A percentile compares a stretch with the other conserved stretches of the same genome.
phyloP scores from a whole-genome alignment of 2,888 invertebrate genomes.

The Caenorhabditis wallacei region DNA sequence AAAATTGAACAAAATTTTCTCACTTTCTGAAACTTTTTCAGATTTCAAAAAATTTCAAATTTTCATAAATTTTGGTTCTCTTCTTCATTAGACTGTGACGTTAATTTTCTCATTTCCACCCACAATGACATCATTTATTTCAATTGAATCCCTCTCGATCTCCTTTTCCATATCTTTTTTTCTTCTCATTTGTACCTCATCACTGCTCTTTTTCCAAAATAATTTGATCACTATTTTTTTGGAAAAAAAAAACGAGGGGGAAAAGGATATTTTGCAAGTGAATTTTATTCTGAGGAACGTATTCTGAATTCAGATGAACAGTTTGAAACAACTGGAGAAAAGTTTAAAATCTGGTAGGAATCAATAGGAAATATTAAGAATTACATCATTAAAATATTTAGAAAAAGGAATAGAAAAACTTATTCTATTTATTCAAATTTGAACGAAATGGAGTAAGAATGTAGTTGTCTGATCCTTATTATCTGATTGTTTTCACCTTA shows the following conservation, averaged over 20 bases:
- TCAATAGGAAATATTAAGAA: too few species aligned
- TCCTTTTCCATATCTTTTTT: conserved; percentile 41
- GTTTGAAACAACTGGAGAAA: background rate
- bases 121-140: conserved; percentile 38
- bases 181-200: conserved; percentile 17
- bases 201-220: conserved; percentile 29
- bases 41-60: background rate
- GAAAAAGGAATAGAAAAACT: too few species aligned
- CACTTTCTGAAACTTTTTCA: background rate
- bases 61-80: background rate
- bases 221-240: conserved; percentile 34
- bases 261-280: conserved; percentile 2
- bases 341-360: too few species aligned
- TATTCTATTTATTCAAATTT: too few species aligned
- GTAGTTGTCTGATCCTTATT: too few species aligned
- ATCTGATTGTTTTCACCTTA: too few species aligned
- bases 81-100: conserved; percentile 30
- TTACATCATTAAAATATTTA: too few species aligned
- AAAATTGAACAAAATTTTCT: background rate
- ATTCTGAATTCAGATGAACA: background rate
- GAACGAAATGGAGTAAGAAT: too few species aligned
- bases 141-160: conserved; percentile 2
- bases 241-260: conserved; percentile 20
- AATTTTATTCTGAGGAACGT: background rate
- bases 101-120: conserved; percentile 35